Evolutionary conservation across 2,113 vertebrate genomes (phyloP).

Genomic region (Gorsachius goisagi): DNA sequence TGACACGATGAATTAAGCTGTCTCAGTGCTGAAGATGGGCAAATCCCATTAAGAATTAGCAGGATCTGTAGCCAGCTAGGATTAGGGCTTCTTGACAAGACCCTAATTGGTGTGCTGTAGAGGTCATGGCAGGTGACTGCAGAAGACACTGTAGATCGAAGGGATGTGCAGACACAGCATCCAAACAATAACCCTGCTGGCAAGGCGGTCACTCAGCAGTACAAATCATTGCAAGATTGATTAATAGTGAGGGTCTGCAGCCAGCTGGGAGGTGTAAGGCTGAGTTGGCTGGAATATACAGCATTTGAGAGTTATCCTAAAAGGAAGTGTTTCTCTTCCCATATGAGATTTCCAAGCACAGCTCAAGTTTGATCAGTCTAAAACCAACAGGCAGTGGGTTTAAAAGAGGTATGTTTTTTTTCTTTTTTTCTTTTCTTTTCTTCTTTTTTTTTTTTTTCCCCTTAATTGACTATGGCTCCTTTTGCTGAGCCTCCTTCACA

Average conservation of each 20-base stretch:
- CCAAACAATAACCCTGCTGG: not conserved
- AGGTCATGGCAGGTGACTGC: not conserved
- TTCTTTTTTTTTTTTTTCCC: rapidly evolving
- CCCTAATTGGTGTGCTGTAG: not conserved
- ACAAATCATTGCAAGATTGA: not conserved
- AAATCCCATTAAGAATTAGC: conserved; percentile 53
- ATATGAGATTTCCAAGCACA: not conserved
- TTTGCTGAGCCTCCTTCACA: not conserved
- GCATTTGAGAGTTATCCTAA: not conserved
- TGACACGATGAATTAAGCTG: not conserved
- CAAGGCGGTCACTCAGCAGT: not conserved
- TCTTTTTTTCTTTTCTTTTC: not conserved
- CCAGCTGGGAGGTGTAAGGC: not conserved
- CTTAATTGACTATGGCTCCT: not conserved
- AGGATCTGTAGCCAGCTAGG: conserved; percentile 20
- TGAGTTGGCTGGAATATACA: not conserved
- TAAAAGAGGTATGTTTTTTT: too few species aligned
- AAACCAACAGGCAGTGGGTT: not conserved
- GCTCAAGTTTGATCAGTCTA: rapidly evolving
- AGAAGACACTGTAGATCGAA: not conserved
- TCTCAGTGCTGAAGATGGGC: conserved; percentile 11
- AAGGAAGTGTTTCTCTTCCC: not conserved
- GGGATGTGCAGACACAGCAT: not conserved
- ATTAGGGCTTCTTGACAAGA: conserved; percentile 36
- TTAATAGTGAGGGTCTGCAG: not conserved